Base-by-base conservation (phyloP, 2,113 vertebrate species). In the Corythoichthys haematopterus region DNA sequence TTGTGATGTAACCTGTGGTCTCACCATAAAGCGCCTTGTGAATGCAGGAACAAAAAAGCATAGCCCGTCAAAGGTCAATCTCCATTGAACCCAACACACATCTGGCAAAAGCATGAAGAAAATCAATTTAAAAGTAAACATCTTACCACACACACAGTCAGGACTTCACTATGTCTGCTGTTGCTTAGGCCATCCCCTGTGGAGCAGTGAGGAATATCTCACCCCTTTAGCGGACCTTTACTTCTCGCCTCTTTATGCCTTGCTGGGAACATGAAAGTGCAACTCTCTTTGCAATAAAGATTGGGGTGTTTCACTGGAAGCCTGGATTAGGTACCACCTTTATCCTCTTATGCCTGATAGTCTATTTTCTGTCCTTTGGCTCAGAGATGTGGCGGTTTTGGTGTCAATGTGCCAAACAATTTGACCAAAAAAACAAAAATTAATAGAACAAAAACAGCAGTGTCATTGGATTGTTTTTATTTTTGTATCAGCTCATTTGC, bases 191-290 rank as follows among this genome's bases (percentile, higher is more conserved):
- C 76, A 43, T 33, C 59, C 73, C 67, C 66, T 15, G 59, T 63
- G 47, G 76, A 69, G 78, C 69, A n/a, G 62, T 50, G 15, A 78
- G 69, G 63, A 67, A 64, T 78, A 77, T 79, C 52, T 58, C 59
- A 6, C 4, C 40, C 37, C 48, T 60, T 36, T 3, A 1, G 5
- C 62, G 80, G 83, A 80, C 79, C 83, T 65, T 37, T 1, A 9
- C 63, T 46, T 76, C 47, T 12, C 8, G n/a, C 77, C 71, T 78
- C 81, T 88, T 84, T 80, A 80, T 78, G 72, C 82, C 70, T 82
- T 64, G 35, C 68, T 5, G 13, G 58, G 67, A 70, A 88, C 88
- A 87, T 90, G 80, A 91, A 91, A 90, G 87, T 69, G 3, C 12
- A 35, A 43, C 28, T 38, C 75, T 63, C 51, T 5, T 53, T 16